A percentile compares a stretch with the other conserved stretches of the same genome.
Evolutionary conservation across 1,140 invertebrate genomes (phyloP).

Genomic region (Cherax destructor): DNA sequence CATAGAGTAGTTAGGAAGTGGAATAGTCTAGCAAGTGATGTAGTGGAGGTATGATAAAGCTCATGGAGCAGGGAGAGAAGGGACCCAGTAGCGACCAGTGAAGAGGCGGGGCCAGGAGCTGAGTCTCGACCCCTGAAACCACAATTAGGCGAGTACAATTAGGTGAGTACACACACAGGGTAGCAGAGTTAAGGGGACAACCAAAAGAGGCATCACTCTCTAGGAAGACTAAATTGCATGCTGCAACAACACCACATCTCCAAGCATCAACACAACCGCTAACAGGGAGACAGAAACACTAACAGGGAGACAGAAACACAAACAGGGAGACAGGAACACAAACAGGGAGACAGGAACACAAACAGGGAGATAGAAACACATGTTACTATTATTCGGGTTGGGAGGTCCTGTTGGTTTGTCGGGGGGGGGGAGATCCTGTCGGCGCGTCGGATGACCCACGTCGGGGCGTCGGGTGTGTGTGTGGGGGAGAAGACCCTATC

Average conservation of each 20-base stretch:
- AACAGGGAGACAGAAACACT: constrained; percentile 17
- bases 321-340: constrained; percentile 10
- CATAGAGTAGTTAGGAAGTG: too few species aligned
- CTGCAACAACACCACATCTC: not conserved
- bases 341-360: not conserved
- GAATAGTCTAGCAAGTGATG: too few species aligned
- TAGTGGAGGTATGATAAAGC: too few species aligned
- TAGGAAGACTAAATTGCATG: not conserved
- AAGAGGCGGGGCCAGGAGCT: too few species aligned
- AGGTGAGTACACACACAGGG: constrained; percentile 26
- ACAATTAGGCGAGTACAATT: too few species aligned
- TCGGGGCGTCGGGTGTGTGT: too few species aligned
- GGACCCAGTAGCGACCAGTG: too few species aligned
- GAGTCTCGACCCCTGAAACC: too few species aligned
- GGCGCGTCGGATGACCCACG: too few species aligned
- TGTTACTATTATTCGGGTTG: not conserved
- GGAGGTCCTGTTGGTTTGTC: not conserved
- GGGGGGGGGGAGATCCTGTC: too few species aligned
- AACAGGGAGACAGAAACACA: constrained; percentile 13
- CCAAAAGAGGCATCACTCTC: not conserved
- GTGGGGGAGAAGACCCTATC: too few species aligned
- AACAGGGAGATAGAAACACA: not conserved
- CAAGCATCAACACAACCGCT: not conserved
- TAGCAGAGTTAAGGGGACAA: constrained; percentile 12
- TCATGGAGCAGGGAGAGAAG: too few species aligned